Evolutionary conservation across 1,140 invertebrate genomes (phyloP).

Genomic region (Uloborus diversus): DNA sequence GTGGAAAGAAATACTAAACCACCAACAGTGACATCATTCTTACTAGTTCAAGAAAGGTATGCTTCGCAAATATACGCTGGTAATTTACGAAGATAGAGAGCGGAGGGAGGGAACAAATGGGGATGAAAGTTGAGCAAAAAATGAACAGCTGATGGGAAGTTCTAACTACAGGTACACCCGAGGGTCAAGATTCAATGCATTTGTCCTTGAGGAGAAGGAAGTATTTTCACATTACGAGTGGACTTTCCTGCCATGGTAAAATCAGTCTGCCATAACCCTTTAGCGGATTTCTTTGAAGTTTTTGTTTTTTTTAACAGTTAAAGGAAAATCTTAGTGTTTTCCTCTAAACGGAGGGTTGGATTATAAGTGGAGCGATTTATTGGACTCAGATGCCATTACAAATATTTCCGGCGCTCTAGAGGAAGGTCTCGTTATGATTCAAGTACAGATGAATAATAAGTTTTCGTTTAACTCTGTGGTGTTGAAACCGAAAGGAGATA

Average conservation of each 20-base stretch:
- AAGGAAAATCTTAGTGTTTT: neutral
- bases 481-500: no score
- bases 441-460: no score
- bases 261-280: conserved; percentile 36
- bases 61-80: neutral
- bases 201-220: conserved; percentile 47
- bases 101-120: conserved; percentile 4
- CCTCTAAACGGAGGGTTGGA: neutral
- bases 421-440: no score
- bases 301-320: conserved; percentile 12
- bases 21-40: conserved; percentile 8
- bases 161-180: conserved; percentile 21
- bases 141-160: conserved; percentile 22
- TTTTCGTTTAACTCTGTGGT: no score
- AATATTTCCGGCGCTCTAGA: neutral
- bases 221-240: conserved; percentile 43
- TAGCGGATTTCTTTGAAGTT: neutral
- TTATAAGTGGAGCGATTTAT: neutral
- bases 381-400: neutral
- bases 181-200: conserved; percentile 15
- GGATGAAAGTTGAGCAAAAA: conserved; percentile 1
- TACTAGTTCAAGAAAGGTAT: conserved; percentile 24
- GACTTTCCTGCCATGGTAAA: conserved; percentile 47
- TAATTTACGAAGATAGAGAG: no score
- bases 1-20: neutral